Evolutionary conservation across 1,140 invertebrate genomes (phyloP).

Genomic region (Drosophila tsacasi): DNA sequence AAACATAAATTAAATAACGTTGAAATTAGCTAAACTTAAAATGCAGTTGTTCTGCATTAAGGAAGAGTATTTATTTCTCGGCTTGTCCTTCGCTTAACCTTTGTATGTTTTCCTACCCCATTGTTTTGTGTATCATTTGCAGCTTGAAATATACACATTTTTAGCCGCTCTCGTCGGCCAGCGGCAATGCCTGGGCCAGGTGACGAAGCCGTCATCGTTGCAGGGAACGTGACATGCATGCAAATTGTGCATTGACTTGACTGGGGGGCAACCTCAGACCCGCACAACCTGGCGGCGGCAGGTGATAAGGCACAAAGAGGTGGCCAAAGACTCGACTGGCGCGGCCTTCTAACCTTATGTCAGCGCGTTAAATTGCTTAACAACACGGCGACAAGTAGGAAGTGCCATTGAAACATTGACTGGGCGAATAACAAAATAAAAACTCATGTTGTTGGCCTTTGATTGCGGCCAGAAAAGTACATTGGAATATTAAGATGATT

Average conservation of each 20-base stretch:
- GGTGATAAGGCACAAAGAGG: conserved; percentile 34
- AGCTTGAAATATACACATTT: conserved; percentile 28
- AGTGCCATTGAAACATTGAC: conserved; percentile 22
- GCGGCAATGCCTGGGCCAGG: conserved; percentile 33
- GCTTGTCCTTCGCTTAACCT: conserved; percentile 9
- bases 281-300: conserved; percentile 17
- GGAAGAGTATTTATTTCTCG: conserved; percentile 7
- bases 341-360: conserved; percentile 37
- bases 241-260: conserved; percentile 57
- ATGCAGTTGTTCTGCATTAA: background rate
- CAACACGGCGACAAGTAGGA: conserved; percentile 11
- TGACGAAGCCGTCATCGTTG: conserved; percentile 59
- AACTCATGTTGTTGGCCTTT: background rate
- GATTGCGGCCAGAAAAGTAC: background rate
- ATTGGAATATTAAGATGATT: background rate
- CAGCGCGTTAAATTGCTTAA: conserved; percentile 34
- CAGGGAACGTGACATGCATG: conserved; percentile 69
- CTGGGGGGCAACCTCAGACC: conserved; percentile 30
- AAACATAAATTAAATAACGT: too few species aligned
- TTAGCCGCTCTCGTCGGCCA: conserved; percentile 10
- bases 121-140: conserved; percentile 22
- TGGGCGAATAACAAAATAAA: background rate
- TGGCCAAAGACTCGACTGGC: conserved; percentile 20
- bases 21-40: too few species aligned
- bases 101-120: conserved; percentile 23